These are phyloP conservation scores for Gymnocypris eckloni DNA, from an alignment of 2,797 vertebrate genomes.

Conservation along the genomic window DNA sequence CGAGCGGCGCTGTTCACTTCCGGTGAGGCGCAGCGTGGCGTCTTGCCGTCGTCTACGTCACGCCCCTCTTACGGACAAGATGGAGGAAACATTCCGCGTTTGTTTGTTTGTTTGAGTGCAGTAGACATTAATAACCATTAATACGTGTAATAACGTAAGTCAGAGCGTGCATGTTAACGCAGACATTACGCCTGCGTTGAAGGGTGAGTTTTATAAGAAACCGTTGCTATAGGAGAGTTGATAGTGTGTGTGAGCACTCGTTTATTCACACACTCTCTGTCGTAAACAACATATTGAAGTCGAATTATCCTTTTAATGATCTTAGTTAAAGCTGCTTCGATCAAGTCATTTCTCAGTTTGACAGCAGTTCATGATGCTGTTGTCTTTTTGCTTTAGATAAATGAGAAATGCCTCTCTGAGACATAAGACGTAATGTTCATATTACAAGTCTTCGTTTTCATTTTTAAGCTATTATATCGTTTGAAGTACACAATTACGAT, in stretches of 20 bases:
- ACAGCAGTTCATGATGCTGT: not conserved
- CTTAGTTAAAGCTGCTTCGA: not conserved
- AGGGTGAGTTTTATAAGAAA: not conserved
- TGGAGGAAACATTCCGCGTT: not conserved
- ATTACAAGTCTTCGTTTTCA: too few relatives aligned
- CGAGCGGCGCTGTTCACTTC: not conserved
- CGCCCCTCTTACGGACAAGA: conserved; percentile 34
- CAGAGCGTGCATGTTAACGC: not conserved
- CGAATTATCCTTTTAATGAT: not conserved
- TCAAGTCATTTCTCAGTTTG: accelerated
- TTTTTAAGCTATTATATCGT: not conserved
- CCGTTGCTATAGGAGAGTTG: not conserved
- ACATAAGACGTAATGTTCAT: not conserved
- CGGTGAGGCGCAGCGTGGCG: not conserved
- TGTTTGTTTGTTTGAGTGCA: conserved; percentile 15
- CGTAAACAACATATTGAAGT: not conserved
- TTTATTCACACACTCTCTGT: not conserved
- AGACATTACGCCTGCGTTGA: not conserved
- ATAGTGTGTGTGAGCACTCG: not conserved
- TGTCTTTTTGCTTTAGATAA: not conserved
- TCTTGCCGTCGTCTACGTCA: not conserved
- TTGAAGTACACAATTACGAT: not conserved
- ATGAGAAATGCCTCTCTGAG: not conserved
- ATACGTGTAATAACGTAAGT: not conserved
- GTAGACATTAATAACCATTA: not conserved